Percentiles rank a stretch among this genome's conserved stretches.
phyloP scores from a whole-genome alignment of 2,113 vertebrate species.

The Nansenia antarctica region DNA sequence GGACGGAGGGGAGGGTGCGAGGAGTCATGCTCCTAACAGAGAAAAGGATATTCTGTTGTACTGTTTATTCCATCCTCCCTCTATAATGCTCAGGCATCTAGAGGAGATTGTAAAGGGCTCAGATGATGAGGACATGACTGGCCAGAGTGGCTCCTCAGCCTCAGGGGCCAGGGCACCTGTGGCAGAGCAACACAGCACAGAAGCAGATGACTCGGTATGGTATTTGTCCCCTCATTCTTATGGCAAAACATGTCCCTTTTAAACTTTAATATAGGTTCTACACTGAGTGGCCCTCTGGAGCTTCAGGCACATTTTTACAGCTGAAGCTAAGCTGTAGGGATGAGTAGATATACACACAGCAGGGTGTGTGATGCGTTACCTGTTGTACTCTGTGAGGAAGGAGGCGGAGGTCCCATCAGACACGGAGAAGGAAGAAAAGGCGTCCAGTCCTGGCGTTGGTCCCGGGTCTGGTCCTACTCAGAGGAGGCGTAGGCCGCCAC shows the following conservation, averaged over 20 bases:
- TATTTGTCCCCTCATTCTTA: not conserved
- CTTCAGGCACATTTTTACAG: too few species aligned
- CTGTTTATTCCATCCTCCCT: not conserved
- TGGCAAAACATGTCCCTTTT: too few species aligned
- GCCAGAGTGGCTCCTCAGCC: not conserved
- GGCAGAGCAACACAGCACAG: not conserved
- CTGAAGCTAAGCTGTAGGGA: too few species aligned
- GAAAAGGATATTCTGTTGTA: not conserved
- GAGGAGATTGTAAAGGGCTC: constrained; percentile 21
- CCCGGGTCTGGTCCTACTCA: not conserved
- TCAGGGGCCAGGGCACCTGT: not conserved
- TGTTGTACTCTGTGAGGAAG: too few species aligned
- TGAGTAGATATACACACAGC: too few species aligned
- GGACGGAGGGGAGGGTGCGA: not conserved
- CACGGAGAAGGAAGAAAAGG: not conserved
- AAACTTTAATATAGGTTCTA: too few species aligned
- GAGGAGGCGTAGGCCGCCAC: constrained; percentile 1
- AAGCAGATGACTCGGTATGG: constrained; percentile 6
- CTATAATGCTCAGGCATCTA: not conserved
- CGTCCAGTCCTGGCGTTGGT: not conserved
- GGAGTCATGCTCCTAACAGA: not conserved
- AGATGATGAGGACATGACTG: not conserved
- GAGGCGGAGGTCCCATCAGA: not conserved
- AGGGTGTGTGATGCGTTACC: too few species aligned
- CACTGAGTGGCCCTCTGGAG: too few species aligned